These are phyloP conservation scores for Platygyra sinensis DNA, from an alignment of 64 coral and sea anemone genomes.

Conservation along the genomic window DNA sequence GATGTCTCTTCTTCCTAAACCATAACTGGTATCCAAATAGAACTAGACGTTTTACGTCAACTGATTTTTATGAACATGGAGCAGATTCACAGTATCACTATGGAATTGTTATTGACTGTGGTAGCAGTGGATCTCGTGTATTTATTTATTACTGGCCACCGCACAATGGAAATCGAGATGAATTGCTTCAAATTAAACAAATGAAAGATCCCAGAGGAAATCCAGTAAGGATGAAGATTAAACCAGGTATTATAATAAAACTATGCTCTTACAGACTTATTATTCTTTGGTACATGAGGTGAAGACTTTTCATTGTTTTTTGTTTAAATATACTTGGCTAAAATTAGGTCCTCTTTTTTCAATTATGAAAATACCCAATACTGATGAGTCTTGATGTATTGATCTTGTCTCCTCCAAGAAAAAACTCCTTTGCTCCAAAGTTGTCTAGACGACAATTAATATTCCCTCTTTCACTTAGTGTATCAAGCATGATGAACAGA, in stretches of 20 bases:
- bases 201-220: slow-evolving; percentile 79
- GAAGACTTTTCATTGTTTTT: no score
- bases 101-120: slow-evolving; percentile 95
- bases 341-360: no score
- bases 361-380: no score
- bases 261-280: neutral
- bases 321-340: no score
- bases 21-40: slow-evolving; percentile 61
- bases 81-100: slow-evolving; percentile 82
- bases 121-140: slow-evolving; percentile 92
- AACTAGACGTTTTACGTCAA: slow-evolving; percentile 41
- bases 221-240: slow-evolving; percentile 90
- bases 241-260: slow-evolving; percentile 71
- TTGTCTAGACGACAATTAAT: no score
- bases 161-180: slow-evolving; percentile 97
- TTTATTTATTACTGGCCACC: slow-evolving; percentile 99
- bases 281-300: no score
- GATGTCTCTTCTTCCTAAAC: slow-evolving; percentile 77
- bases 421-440: no score
- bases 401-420: no score
- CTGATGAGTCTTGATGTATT: no score
- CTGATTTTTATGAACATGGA: slow-evolving; percentile 62
- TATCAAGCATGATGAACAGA: no score
- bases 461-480: no score
- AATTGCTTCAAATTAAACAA: slow-evolving; percentile 89